These are phyloP conservation scores for Diogma glabrata DNA, from an alignment of 2,888 invertebrate species.

Conservation along the genomic window DNA sequence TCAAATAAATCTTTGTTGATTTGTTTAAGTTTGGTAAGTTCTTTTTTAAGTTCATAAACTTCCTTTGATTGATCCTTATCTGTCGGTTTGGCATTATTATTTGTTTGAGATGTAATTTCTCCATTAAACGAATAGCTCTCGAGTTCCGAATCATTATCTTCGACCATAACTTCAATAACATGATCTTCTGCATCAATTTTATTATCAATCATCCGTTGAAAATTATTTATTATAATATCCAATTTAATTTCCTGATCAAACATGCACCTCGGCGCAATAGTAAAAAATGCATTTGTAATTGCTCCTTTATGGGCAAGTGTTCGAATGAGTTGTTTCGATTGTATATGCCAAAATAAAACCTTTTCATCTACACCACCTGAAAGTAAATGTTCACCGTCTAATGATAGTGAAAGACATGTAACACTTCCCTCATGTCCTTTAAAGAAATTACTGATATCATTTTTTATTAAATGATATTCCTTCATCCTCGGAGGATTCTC, in stretches of 20 bases:
- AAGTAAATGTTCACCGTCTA: conserved; percentile 56
- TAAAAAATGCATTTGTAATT: conserved; percentile 58
- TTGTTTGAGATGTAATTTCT: too few relatives aligned
- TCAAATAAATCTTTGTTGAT: background rate
- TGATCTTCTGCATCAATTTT: conserved; percentile 25
- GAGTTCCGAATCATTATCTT: conserved; percentile 34
- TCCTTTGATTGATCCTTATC: too few relatives aligned
- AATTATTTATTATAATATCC: conserved; percentile 43
- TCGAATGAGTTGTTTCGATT: conserved; percentile 60
- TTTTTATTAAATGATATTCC: conserved; percentile 51
- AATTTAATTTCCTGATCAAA: conserved; percentile 47
- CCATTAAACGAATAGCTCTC: conserved; percentile 17
- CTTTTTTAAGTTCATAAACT: too few relatives aligned
- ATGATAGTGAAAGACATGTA: conserved; percentile 58
- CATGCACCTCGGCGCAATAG: conserved; percentile 46
- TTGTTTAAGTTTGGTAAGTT: too few relatives aligned
- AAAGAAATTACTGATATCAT: conserved; percentile 42
- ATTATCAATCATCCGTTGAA: conserved; percentile 45
- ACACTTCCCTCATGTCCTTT: conserved; percentile 57
- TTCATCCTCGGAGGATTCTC: conserved; percentile 53
- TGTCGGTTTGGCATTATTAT: too few relatives aligned
- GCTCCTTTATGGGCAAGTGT: conserved; percentile 61
- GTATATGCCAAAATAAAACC: conserved; percentile 71
- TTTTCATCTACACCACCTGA: conserved; percentile 66
- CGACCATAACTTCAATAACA: conserved; percentile 39